These are phyloP conservation scores for Palythoa heliodiscus DNA, from an alignment of 92 coral and sea anemone species.

Conservation along the genomic window DNA sequence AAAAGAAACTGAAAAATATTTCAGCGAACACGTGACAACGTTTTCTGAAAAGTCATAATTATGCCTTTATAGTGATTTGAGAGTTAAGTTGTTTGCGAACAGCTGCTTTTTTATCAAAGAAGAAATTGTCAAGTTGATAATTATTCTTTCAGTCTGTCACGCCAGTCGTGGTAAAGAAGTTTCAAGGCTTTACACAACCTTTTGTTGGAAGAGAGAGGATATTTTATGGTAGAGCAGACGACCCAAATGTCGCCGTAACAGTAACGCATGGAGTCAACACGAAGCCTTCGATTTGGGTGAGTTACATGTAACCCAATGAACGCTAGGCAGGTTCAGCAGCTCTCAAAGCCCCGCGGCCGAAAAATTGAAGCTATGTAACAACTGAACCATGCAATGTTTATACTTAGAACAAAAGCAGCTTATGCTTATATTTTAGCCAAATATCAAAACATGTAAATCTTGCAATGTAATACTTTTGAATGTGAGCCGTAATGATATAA, in stretches of 20 bases:
- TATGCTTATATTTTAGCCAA: no score
- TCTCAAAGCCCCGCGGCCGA: no score
- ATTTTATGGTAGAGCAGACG: conserved; percentile 96
- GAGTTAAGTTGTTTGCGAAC: background rate
- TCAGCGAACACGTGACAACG: no score
- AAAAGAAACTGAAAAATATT: background rate
- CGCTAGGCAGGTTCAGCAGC: background rate
- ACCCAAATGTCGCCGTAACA: conserved; percentile 77
- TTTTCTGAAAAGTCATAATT: no score
- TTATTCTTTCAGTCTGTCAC: conserved; percentile 55
- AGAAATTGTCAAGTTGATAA: background rate
- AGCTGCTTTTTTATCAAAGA: background rate
- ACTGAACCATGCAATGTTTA: background rate
- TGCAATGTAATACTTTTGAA: no score
- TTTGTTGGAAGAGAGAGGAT: conserved; percentile 78
- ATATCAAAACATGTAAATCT: no score
- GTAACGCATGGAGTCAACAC: conserved; percentile 92
- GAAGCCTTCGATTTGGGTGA: conserved; percentile 90
- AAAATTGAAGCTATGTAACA: background rate
- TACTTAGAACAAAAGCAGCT: no score
- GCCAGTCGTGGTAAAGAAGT: conserved; percentile 79
- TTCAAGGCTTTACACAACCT: conserved; percentile 82
- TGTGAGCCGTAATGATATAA: no score
- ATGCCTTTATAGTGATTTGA: no score
- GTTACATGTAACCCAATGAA: conserved; percentile 5